Percentiles rank a stretch among this genome's conserved stretches.
phyloP scores from a whole-genome alignment of 2,888 invertebrate species.

The Aelia acuminata region DNA sequence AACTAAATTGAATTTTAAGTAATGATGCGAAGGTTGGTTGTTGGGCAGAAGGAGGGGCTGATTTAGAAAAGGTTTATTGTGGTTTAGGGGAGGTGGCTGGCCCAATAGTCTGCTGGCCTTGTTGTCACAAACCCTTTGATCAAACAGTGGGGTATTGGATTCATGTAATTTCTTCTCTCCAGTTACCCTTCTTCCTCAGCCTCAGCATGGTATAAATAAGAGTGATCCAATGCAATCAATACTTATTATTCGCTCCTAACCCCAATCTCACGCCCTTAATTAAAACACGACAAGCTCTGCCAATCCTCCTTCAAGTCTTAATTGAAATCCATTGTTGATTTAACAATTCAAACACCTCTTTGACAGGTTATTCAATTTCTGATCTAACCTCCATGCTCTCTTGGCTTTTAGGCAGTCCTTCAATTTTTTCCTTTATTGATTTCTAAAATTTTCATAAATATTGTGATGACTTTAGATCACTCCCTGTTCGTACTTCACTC shows the following conservation, averaged over 20 bases:
- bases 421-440: slow-evolving; percentile 34
- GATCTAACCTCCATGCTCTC: slow-evolving; percentile 44
- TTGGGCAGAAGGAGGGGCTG: slow-evolving; percentile 42
- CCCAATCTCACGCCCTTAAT: slow-evolving; percentile 58
- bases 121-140: slow-evolving; percentile 61
- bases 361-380: slow-evolving; percentile 60
- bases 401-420: slow-evolving; percentile 40
- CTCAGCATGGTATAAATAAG: slow-evolving; percentile 58
- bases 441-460: slow-evolving; percentile 39
- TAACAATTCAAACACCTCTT: slow-evolving; percentile 60
- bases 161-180: slow-evolving; percentile 60
- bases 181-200: slow-evolving; percentile 38
- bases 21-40: slow-evolving; percentile 55
- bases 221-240: slow-evolving; percentile 60
- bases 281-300: slow-evolving; percentile 59
- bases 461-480: slow-evolving; percentile 24
- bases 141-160: slow-evolving; percentile 61
- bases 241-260: slow-evolving; percentile 61
- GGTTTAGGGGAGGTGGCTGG: slow-evolving; percentile 44
- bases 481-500: slow-evolving; percentile 1
- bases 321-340: slow-evolving; percentile 62
- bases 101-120: slow-evolving; percentile 54
- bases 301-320: slow-evolving; percentile 60
- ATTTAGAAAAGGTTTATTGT: slow-evolving; percentile 60
- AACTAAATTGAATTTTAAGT: slow-evolving; percentile 60